Evolutionary conservation across 2,888 invertebrate species (phyloP).

Genomic region (Eupithecia inturbata): DNA sequence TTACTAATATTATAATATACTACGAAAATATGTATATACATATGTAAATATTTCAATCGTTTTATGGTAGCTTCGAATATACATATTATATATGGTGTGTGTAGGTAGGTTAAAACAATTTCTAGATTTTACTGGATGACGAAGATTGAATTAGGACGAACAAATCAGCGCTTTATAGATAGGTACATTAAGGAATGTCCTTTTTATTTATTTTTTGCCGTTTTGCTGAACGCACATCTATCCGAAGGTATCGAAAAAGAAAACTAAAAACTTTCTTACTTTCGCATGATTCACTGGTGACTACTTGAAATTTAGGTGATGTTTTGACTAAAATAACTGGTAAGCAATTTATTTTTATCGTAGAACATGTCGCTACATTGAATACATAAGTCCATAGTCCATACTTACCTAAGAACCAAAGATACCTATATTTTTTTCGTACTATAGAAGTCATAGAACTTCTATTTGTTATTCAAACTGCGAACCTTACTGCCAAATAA

Average conservation of each 20-base stretch:
- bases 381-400: conserved; percentile 47
- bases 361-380: conserved; percentile 46
- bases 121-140: background rate
- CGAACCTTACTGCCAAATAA: conserved; percentile 77
- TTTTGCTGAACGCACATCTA: background rate
- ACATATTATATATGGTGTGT: background rate
- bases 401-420: background rate
- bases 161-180: background rate
- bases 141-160: background rate
- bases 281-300: background rate
- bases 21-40: conserved; percentile 1
- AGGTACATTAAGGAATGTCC: too few relatives aligned
- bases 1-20: background rate
- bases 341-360: conserved; percentile 54
- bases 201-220: too few relatives aligned
- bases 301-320: conserved; percentile 12
- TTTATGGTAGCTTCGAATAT: background rate
- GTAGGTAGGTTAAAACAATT: background rate
- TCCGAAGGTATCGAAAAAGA: background rate
- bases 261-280: background rate
- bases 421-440: background rate
- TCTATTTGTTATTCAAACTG: conserved; percentile 77
- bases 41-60: background rate
- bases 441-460: conserved; percentile 68
- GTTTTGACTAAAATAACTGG: conserved; percentile 19